A percentile compares a stretch with the other conserved stretches of the same genome.
These are phyloP conservation scores for Venustoraphidia nigricollis DNA, from an alignment of 2,888 invertebrate species.

Conservation along the genomic window DNA sequence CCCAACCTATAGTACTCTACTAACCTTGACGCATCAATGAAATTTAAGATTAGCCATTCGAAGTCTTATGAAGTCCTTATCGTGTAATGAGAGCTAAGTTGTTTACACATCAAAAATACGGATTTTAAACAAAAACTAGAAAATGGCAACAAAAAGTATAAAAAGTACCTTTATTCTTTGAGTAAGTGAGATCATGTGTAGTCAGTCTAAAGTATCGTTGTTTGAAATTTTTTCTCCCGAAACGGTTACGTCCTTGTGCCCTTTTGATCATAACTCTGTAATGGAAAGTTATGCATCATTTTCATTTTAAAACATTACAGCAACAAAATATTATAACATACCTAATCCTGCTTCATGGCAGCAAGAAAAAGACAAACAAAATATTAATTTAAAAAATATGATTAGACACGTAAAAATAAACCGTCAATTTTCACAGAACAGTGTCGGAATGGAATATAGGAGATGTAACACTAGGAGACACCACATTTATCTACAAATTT, in stretches of 20 bases:
- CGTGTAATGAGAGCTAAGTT: too few relatives aligned
- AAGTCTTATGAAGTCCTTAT: too few relatives aligned
- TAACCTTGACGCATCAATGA: too few relatives aligned
- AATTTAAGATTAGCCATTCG: not conserved
- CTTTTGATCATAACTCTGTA: constrained; percentile 78
- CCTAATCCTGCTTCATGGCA: constrained; percentile 20
- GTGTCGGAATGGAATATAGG: too few relatives aligned
- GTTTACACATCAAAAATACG: too few relatives aligned
- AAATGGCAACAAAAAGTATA: not conserved
- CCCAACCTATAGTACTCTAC: too few relatives aligned
- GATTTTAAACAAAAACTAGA: too few relatives aligned
- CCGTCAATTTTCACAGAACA: too few relatives aligned
- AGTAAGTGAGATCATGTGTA: constrained; percentile 54
- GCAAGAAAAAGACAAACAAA: constrained; percentile 11
- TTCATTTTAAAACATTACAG: constrained; percentile 2
- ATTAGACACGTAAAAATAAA: too few relatives aligned
- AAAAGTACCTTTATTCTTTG: constrained; percentile 42
- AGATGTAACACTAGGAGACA: too few relatives aligned
- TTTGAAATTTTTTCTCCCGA: constrained; percentile 65
- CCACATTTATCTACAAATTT: too few relatives aligned
- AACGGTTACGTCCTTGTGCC: constrained; percentile 69
- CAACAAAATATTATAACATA: constrained; percentile 11
- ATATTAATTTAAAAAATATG: constrained; percentile 2
- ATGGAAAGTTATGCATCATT: constrained; percentile 12
- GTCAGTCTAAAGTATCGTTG: constrained; percentile 79